A percentile compares a stretch with the other conserved stretches of the same genome.
phyloP scores from a whole-genome alignment of 2,888 invertebrate genomes.

The Ornithoptera alexandrae region DNA sequence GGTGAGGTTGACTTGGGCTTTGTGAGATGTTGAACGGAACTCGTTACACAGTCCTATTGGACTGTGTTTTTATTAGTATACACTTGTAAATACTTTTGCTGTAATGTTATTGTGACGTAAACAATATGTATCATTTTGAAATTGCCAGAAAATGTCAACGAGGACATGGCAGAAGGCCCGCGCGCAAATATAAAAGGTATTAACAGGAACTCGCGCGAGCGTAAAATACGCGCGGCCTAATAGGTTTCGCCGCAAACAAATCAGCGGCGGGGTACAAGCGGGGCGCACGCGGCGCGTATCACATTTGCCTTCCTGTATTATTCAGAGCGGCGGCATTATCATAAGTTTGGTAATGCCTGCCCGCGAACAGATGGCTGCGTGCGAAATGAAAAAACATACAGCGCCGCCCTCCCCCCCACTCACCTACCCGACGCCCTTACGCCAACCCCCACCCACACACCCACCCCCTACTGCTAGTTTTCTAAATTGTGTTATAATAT shows the following conservation, averaged over 20 bases:
- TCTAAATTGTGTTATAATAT: constrained; percentile 20
- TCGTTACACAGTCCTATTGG: no score
- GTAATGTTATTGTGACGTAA: no score
- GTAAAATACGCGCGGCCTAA: background rate
- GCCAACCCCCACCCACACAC: no score
- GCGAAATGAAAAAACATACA: constrained; percentile 22
- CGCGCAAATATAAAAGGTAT: background rate
- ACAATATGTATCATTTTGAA: no score
- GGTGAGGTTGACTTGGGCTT: no score
- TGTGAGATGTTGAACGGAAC: no score
- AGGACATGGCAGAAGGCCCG: no score
- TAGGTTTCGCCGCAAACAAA: constrained; percentile 21
- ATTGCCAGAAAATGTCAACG: no score
- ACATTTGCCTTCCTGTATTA: constrained; percentile 29
- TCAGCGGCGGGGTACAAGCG: constrained; percentile 19
- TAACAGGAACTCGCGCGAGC: background rate
- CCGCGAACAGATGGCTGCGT: constrained; percentile 25
- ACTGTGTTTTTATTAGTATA: no score
- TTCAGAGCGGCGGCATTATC: constrained; percentile 31
- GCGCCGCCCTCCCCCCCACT: background rate
- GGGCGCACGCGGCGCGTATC: constrained; percentile 12
- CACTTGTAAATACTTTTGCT: no score
- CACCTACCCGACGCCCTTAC: no score
- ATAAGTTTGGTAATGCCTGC: constrained; percentile 27
- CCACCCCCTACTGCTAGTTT: background rate